Evolutionary conservation across 2,113 vertebrate species (phyloP).

Genomic region (Oreochromis spilurus): DNA sequence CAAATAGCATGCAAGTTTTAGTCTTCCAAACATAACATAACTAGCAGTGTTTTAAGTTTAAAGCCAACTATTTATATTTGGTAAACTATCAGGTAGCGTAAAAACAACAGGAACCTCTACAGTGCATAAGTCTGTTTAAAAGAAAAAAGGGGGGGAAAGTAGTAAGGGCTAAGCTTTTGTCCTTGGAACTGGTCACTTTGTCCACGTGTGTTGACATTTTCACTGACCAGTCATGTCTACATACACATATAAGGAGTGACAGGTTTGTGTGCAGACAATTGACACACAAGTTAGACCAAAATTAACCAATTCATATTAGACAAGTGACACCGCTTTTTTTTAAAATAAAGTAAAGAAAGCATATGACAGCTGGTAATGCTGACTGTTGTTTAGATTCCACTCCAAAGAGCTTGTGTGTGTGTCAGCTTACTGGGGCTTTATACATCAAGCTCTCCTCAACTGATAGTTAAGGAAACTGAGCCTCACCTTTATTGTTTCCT

Average conservation of each 20-base stretch:
- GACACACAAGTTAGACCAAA: not conserved
- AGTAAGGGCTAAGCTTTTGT: not conserved
- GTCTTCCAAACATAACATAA: not conserved
- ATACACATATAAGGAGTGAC: not conserved
- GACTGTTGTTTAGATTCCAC: not conserved
- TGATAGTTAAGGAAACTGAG: not conserved
- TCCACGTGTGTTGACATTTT: constrained; percentile 36
- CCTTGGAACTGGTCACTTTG: constrained; percentile 35
- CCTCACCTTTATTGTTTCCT: not conserved
- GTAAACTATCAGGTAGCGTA: not conserved
- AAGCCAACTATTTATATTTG: not conserved
- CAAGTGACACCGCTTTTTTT: not conserved
- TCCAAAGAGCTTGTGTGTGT: not conserved
- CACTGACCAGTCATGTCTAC: constrained; percentile 10
- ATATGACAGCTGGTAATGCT: not conserved
- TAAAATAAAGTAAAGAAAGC: not conserved
- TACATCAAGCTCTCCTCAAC: not conserved
- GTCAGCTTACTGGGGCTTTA: not conserved
- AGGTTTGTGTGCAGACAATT: constrained; percentile 8
- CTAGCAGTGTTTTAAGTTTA: not conserved
- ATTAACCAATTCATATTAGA: not conserved
- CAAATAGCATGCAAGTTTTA: not conserved
- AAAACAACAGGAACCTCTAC: not conserved
- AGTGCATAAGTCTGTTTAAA: not conserved
- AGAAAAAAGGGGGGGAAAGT: not conserved